A percentile compares a stretch with the other conserved stretches of the same genome.
Evolutionary conservation across 2,888 invertebrate species (phyloP).

Genomic region (Zygogramma bicolorata): DNA sequence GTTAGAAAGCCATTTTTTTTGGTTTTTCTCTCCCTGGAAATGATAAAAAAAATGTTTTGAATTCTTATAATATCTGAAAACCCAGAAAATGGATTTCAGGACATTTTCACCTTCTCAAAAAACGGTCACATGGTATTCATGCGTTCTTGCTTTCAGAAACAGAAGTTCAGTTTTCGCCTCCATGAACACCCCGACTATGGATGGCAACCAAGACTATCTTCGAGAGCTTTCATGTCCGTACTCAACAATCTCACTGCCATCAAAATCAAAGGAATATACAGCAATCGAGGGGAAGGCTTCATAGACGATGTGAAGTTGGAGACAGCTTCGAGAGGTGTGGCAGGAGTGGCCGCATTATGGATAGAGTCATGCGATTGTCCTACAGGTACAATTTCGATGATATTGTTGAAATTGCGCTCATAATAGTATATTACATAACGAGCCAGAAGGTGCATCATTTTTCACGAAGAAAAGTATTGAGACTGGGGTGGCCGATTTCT

Average conservation of each 20-base stretch:
- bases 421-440: too few relatives aligned
- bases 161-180: constrained; percentile 86
- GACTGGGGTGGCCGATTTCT: too few relatives aligned
- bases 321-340: constrained; percentile 87
- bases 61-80: too few relatives aligned
- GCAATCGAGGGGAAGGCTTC: constrained; percentile 85
- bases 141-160: constrained; percentile 69
- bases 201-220: constrained; percentile 92
- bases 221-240: constrained; percentile 91
- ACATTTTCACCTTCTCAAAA: too few relatives aligned
- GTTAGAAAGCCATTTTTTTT: too few relatives aligned
- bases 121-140: too few relatives aligned
- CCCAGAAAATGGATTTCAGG: too few relatives aligned
- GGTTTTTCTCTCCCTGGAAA: too few relatives aligned
- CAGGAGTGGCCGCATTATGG: constrained; percentile 86
- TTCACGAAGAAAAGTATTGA: too few relatives aligned
- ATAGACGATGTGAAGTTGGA: constrained; percentile 90
- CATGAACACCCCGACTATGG: constrained; percentile 93
- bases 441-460: too few relatives aligned
- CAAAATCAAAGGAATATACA: constrained; percentile 93
- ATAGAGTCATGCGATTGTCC: constrained; percentile 95
- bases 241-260: constrained; percentile 94
- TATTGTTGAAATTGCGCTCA: too few relatives aligned
- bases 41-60: too few relatives aligned
- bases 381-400: constrained; percentile 69